These are phyloP conservation scores for Phocoena sinus DNA, from an alignment of 2,113 vertebrate genomes.

Conservation along the genomic window DNA sequence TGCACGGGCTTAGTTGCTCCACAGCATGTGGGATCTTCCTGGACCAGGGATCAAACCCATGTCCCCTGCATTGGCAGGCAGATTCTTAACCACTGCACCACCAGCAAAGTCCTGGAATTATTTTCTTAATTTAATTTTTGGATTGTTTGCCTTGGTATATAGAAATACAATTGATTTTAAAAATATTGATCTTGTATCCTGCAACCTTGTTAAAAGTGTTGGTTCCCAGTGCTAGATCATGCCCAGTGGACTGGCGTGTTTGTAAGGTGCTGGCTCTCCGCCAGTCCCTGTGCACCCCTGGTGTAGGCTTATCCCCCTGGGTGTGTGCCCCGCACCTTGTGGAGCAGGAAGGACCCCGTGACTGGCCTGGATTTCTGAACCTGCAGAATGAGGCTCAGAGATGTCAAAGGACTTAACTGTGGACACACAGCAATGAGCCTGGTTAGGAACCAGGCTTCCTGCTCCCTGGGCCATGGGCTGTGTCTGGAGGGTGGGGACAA, in stretches of 20 bases:
- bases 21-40: too few relatives aligned
- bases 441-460: neutral
- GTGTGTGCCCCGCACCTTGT: fast-evolving
- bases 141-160: too few relatives aligned
- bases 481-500: neutral
- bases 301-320: neutral
- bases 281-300: neutral
- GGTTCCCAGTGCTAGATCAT: neutral
- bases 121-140: too few relatives aligned
- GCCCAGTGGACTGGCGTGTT: neutral
- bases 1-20: too few relatives aligned
- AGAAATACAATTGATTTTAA: too few relatives aligned
- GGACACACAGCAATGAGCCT: neutral
- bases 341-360: neutral
- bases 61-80: too few relatives aligned
- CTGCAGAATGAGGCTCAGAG: neutral
- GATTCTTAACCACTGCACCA: too few relatives aligned
- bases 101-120: too few relatives aligned
- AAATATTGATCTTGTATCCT: too few relatives aligned
- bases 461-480: fast-evolving
- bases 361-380: neutral
- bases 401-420: neutral
- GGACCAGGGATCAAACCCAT: too few relatives aligned
- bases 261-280: neutral
- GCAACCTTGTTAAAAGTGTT: too few relatives aligned